These are phyloP conservation scores for Pyrrhia umbra DNA, from an alignment of 2,888 invertebrate genomes.

Conservation along the genomic window DNA sequence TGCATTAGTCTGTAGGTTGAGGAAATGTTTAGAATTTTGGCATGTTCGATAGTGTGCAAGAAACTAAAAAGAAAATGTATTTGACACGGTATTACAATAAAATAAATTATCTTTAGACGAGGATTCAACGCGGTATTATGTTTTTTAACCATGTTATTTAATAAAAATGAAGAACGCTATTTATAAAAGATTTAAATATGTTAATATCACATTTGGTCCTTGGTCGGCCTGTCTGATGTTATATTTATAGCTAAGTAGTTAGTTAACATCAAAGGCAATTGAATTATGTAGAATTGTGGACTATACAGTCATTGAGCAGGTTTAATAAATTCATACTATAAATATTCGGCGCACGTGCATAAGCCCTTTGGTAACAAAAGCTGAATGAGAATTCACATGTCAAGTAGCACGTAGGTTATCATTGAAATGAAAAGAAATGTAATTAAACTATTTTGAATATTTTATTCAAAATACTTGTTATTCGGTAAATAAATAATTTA, in stretches of 20 bases:
- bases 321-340: constrained; percentile 36
- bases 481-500: constrained; percentile 9
- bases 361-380: constrained; percentile 36
- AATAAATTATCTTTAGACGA: too few relatives aligned
- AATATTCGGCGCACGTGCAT: constrained; percentile 45
- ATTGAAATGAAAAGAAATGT: constrained; percentile 34
- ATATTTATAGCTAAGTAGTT: constrained; percentile 10
- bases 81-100: too few relatives aligned
- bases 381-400: constrained; percentile 25
- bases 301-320: constrained; percentile 6
- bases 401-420: constrained; percentile 24
- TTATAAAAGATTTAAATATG: too few relatives aligned
- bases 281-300: constrained; percentile 1
- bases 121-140: too few relatives aligned
- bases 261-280: constrained; percentile 6
- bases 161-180: too few relatives aligned
- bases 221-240: too few relatives aligned
- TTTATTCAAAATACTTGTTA: constrained; percentile 12
- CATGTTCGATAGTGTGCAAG: background rate
- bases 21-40: background rate
- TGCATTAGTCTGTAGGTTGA: background rate
- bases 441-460: constrained; percentile 7
- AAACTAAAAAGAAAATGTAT: too few relatives aligned
- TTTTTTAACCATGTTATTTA: too few relatives aligned
- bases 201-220: too few relatives aligned